Base-by-base conservation (phyloP, 2,888 invertebrate genomes). In the Hyposoter dolosus region DNA sequence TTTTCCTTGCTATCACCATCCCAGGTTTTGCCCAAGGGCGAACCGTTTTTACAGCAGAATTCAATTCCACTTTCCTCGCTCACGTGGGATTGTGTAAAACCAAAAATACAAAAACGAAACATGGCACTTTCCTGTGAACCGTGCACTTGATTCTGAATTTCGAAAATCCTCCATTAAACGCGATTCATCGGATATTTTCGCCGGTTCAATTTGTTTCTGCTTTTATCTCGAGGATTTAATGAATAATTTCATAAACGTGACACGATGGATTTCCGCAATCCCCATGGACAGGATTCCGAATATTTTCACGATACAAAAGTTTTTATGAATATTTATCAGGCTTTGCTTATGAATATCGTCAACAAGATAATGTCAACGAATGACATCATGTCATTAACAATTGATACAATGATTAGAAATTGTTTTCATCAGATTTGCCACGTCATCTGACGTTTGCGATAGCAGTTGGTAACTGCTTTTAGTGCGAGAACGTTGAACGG, bases 11-110 rank as follows among this genome's bases (percentile, higher is more conserved):
- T 63, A 76, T 65, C 60, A 47, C 40, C 35, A 47, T n/a, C 6
- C 40, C 60, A 63, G 35, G 10, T 60, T 66, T 66, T n/a, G 53
- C 50, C 68, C 23, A 60, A 19, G 28, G 47, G 19, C 76, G 10
- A 56, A 50, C 50, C 50, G 78, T 74, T 85, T 68, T 78, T 78
- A 50, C 81, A 72, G 66, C 66, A 32, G 50, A 80, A 74, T 28
- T 50, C 35, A 53, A 60, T 60, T 45, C 23, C 32, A 32, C 45
- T 56, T 28, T 19, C 2, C 45, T 28, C 32, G 2, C 28, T 19
- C 63, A 23, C 28, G 28, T 6, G 12, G 28, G 10, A 56, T 56
- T 28, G 60, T 60, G 60, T 60, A 15, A 28, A 28, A 60, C 28
- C 5, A 0, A 28, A 15, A 60, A 60, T 15, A 28, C 28, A 15